A percentile compares a stretch with the other conserved stretches of the same genome.
Conservation (phyloP, 2,113 vertebrate genomes). For the Calonectris borealis region DNA sequence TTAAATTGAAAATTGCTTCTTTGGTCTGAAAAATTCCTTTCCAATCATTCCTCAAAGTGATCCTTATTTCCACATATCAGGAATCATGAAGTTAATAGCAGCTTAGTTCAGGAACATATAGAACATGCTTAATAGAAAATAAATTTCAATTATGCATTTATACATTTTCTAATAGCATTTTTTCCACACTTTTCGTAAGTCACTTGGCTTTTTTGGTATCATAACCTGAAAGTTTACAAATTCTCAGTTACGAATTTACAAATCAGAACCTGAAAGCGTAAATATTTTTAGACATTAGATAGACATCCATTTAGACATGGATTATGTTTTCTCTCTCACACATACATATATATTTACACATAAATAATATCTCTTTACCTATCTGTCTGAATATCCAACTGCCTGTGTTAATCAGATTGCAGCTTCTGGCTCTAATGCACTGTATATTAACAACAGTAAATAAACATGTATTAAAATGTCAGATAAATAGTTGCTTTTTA, state of each 20-base stretch:
- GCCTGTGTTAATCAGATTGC: not conserved
- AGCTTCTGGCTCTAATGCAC: not conserved
- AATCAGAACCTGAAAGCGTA: not conserved
- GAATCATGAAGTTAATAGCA: not conserved
- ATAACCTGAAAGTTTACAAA: not conserved
- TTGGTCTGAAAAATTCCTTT: not conserved
- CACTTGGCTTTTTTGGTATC: not conserved
- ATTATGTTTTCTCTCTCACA: not conserved
- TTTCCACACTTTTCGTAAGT: not conserved
- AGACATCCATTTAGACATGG: not conserved
- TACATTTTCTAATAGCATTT: not conserved
- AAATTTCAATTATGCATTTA: not conserved
- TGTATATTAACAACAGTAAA: not conserved
- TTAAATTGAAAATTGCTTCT: not conserved
- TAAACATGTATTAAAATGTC: not conserved
- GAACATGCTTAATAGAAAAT: not conserved
- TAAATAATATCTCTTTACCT: not conserved
- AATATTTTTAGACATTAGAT: not conserved
- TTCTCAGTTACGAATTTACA: not conserved
- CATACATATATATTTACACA: not conserved
- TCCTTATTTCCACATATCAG: not conserved
- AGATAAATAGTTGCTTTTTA: not conserved
- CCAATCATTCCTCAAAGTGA: not conserved
- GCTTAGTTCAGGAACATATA: not conserved
- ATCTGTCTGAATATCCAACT: not conserved